Evolutionary conservation across 2,888 invertebrate genomes (phyloP).

Genomic region (Rhorus exstirpatorius): DNA sequence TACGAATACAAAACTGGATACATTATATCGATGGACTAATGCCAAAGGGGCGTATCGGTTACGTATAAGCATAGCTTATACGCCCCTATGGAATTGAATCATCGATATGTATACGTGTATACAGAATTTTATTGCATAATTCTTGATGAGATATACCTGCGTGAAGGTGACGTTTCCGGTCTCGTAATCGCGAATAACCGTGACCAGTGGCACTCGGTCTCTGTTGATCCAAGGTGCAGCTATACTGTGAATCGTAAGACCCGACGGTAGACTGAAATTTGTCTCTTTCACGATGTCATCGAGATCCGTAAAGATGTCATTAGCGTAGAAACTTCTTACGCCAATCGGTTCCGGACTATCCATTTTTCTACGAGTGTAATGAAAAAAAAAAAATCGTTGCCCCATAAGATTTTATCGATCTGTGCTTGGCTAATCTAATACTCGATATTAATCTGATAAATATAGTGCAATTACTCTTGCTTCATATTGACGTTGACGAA

Average conservation of each 20-base stretch:
- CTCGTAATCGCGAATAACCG: constrained; percentile 90
- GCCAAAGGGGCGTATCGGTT: no score
- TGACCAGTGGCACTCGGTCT: constrained; percentile 92
- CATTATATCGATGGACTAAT: no score
- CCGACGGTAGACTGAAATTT: constrained; percentile 86
- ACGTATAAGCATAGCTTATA: no score
- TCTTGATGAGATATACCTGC: constrained; percentile 87
- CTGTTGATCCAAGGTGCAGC: constrained; percentile 94
- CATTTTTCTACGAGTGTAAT: constrained; percentile 19
- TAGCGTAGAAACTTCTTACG: constrained; percentile 90
- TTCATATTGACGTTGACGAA: constrained; percentile 87
- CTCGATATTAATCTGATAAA: constrained; percentile 31
- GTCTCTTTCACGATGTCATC: constrained; percentile 89
- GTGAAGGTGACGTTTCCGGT: constrained; percentile 88
- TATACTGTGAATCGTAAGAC: constrained; percentile 90
- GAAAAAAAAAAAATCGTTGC: constrained; percentile 3
- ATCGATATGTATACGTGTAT: not conserved
- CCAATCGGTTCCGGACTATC: constrained; percentile 52
- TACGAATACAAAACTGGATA: no score
- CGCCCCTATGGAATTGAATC: no score
- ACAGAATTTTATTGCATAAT: not conserved
- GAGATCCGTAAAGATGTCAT: constrained; percentile 93
- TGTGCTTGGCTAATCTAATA: not conserved
- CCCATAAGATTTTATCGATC: constrained; percentile 1
- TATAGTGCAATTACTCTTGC: constrained; percentile 53